Evolutionary conservation across 2,797 vertebrate genomes (phyloP).

Genomic region (Babyrousa celebensis): DNA sequence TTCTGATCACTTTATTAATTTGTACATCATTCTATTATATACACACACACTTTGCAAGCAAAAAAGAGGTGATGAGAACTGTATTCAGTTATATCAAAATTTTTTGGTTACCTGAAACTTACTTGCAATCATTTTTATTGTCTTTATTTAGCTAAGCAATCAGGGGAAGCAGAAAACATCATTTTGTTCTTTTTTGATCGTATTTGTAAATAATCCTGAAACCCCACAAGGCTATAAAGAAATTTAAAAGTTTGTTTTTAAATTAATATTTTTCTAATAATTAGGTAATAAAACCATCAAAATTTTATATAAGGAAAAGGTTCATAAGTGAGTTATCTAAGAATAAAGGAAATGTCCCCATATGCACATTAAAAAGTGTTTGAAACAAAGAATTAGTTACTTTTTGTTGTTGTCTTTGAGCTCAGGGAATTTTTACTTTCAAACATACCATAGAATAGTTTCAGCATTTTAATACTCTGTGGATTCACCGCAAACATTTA

Average conservation of each 20-base stretch:
- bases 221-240: not conserved
- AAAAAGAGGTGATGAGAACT: not conserved
- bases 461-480: conserved; percentile 56
- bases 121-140: not conserved
- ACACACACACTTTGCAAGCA: not conserved
- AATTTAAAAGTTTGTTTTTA: conserved; percentile 42
- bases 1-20: not conserved
- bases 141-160: conserved; percentile 4
- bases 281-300: conserved; percentile 11
- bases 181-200: conserved; percentile 26
- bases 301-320: not conserved
- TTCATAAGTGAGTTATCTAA: conserved; percentile 10
- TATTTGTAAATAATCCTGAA: conserved; percentile 30
- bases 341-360: not conserved
- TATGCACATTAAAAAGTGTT: conserved; percentile 9
- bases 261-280: not conserved
- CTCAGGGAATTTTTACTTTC: not conserved
- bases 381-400: conserved; percentile 23
- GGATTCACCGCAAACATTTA: conserved; percentile 35
- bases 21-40: not conserved
- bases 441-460: conserved; percentile 38
- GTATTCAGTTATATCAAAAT: conserved; percentile 12
- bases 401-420: conserved; percentile 17
- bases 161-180: not conserved
- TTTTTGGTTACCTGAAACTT: conserved; percentile 15